Evolutionary conservation across 2,888 invertebrate species (phyloP), one percentile per base, ranked within the genome.

Genomic region (Meiosimyza platycephala): DNA sequence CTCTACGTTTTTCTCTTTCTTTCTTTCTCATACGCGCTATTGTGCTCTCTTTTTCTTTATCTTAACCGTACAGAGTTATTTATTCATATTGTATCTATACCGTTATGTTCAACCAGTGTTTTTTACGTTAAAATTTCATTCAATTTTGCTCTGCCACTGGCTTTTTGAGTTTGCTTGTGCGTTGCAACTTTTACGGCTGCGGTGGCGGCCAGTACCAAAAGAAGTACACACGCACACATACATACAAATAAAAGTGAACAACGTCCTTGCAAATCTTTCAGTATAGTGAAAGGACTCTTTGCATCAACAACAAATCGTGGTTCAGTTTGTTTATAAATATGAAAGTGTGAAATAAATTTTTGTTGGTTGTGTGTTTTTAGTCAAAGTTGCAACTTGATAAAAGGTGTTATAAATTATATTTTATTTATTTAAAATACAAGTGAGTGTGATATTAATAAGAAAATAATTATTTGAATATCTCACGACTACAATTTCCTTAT

Each of bases 261-360:
- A 74, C 73, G 78, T 81, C 81, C 81, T 80, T 80, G 80, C 72
- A 33, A 51, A 68, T 59, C 51, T 67, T 72, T 80, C 71, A 76
- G 80, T 78, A 66, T 54, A 33, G 48, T 60, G 67, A 28, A 71
- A 78, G 72, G 72, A 73, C 74, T 76, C 73, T 77, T 52, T 28
- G 73, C 52, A 71, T 73, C 63, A 72, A 75, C 70, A 69, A 73
- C 72, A 28, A 40, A 9, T 40, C 40, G 40, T 40, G 40, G 40
- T 40, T 9, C 40, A 40, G 40, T 40, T 40, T 40, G 40, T 40
- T 40, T 40, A 40, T 40, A 9, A 40, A 40, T 40, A 40, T 40
- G 40, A 40, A 40, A 40, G 40, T 40, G 40, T 40, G 40, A 40
- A 40, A 40, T 40, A 9, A 7, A 1, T 40, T 40, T 6, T 6